Conservation (phyloP, 2,113 vertebrate genomes). For the Calidris pugnax region DNA sequence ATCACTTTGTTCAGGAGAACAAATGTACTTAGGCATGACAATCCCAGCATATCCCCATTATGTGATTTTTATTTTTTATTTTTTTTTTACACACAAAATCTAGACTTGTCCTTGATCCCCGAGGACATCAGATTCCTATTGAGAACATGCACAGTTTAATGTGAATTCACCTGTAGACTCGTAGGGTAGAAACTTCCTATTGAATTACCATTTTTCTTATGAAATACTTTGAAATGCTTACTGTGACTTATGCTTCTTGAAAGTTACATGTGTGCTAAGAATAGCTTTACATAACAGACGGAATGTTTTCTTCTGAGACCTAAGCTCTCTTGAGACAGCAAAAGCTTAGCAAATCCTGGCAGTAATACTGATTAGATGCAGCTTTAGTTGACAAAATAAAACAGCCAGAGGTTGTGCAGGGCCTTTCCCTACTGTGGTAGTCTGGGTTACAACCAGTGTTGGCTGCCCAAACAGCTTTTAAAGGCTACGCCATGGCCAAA, state of each 20-base stretch:
- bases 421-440: neutral
- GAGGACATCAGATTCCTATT: neutral
- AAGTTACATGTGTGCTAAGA: neutral
- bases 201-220: neutral
- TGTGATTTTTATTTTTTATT: neutral
- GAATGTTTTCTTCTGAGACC: neutral
- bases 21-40: neutral
- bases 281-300: neutral
- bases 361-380: neutral
- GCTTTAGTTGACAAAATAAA: neutral
- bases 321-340: neutral
- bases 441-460: neutral
- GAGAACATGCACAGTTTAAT: neutral
- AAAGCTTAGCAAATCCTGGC: neutral
- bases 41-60: accelerated
- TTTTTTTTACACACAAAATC: neutral
- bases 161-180: neutral
- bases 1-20: neutral
- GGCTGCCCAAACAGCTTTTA: neutral
- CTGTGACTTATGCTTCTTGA: neutral
- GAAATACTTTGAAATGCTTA: neutral
- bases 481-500: neutral
- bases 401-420: neutral
- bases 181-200: neutral
- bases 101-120: neutral